Conservation (phyloP, 2,888 invertebrate genomes). For the Papilio gigon region DNA sequence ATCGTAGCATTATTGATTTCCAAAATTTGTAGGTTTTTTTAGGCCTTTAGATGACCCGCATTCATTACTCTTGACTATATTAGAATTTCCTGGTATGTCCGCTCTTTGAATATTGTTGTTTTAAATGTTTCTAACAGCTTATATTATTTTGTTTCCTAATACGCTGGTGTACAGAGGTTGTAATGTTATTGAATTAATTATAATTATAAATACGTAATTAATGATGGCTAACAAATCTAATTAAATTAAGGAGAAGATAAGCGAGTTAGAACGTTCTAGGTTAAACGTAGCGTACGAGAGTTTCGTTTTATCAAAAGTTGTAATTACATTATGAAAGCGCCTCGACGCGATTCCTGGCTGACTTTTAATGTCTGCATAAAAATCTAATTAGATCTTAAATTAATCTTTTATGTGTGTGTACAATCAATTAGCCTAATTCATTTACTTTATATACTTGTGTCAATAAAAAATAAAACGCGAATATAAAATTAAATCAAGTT, state of each 20-base stretch:
- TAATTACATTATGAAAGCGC: conserved; percentile 41
- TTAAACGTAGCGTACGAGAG: conserved; percentile 40
- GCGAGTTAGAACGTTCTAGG: conserved; percentile 31
- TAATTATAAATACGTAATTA: conserved; percentile 10
- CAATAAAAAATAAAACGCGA: no score
- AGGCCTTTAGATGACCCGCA: no score
- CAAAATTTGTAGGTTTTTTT: no score
- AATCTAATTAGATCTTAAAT: conserved; percentile 35
- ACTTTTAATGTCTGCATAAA: conserved; percentile 38
- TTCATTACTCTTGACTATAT: no score
- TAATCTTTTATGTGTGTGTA: conserved; percentile 18
- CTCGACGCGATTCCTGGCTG: conserved; percentile 40
- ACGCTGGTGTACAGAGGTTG: no score
- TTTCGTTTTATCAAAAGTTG: conserved; percentile 41
- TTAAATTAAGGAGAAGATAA: conserved; percentile 38
- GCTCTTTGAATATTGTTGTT: no score
- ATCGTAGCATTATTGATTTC: no score
- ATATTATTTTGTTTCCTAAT: no score
- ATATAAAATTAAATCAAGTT: no score
- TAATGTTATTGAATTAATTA: no score
- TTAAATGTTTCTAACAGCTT: no score
- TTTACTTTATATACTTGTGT: not conserved
- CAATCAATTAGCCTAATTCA: conserved; percentile 13
- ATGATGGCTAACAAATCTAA: conserved; percentile 35
- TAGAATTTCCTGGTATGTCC: no score